phyloP scores from a whole-genome alignment of 2,113 vertebrate species.

The Puffinus mauretanicus region DNA sequence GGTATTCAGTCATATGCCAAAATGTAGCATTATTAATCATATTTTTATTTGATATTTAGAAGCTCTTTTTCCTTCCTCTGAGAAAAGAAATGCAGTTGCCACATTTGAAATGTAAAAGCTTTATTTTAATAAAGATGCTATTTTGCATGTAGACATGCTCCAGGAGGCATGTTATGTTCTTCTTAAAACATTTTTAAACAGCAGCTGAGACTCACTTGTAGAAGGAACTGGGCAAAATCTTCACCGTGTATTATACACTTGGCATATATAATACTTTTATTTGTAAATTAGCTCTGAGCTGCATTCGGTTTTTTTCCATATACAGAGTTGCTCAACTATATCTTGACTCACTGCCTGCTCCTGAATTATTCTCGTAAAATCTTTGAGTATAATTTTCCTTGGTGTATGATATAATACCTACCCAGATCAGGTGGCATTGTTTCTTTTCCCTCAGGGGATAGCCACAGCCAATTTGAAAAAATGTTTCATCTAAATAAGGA shows the following conservation, averaged over 20 bases:
- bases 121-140: neutral
- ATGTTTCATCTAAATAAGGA: rapidly evolving
- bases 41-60: neutral
- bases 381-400: neutral
- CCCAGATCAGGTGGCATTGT: neutral
- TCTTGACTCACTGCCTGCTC: neutral
- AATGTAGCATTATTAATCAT: neutral
- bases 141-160: neutral
- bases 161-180: neutral
- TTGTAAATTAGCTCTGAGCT: neutral
- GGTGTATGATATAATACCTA: neutral
- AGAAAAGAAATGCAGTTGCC: neutral
- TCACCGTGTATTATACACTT: neutral
- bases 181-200: neutral
- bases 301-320: neutral
- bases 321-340: neutral
- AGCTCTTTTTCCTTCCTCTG: neutral
- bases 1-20: neutral
- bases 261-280: neutral
- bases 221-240: neutral
- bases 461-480: neutral
- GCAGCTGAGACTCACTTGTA: neutral
- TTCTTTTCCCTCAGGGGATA: neutral
- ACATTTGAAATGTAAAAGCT: neutral
- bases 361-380: neutral